Evolutionary conservation across 2,797 vertebrate species (phyloP), one percentile per base, ranked within the genome.

Genomic region (Pseudochromis fuscus): DNA sequence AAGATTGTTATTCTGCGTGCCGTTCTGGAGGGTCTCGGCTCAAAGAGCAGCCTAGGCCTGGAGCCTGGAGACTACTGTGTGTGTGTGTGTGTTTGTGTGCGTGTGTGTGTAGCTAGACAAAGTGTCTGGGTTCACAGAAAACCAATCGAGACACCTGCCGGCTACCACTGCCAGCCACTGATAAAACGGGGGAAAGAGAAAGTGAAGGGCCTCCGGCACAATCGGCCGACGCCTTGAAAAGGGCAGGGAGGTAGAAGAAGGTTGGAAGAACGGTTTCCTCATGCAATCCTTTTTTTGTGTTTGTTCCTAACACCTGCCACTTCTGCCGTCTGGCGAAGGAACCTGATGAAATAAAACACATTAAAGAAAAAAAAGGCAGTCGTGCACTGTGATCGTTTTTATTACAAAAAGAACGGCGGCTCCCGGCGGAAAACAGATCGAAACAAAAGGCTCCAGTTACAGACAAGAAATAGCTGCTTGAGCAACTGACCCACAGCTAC

Each of bases 401-500:
- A 92, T 91, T 92, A 82, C 4, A 89, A 52, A 83, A 89, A 64
- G 28, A 73, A 77, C 45, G 33, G 68, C 66, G 44, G 79, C 83
- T 90, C 58, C 55, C 66, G 73, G 84, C 76, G 13, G n/a, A 57
- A 79, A 89, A 84, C 60, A 71, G 59, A 62, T 85, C 37, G 30
- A 88, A 92, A 87, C 53, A 73, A 88, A 89, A 73, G 75, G 53
- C 75, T 85, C 65, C 72, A 76, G 71, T 75, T n/a, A 87, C 72
- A 84, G 87, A 90, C 77, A 73, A 71, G 56, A 82, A 86, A 79
- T 46, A 74, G 76, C 81, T 86, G 87, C 84, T 90, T 65, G 75
- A 84, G 87, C 82, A 83, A 87, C 81, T 72, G 82, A 88, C 67
- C 75, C 80, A 90, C 82, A 79, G 81, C 84, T 78, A 88, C 85